Evolutionary conservation across 2,113 vertebrate genomes (phyloP), one percentile per base, ranked within the genome.

Genomic region (Scopus umbretta): DNA sequence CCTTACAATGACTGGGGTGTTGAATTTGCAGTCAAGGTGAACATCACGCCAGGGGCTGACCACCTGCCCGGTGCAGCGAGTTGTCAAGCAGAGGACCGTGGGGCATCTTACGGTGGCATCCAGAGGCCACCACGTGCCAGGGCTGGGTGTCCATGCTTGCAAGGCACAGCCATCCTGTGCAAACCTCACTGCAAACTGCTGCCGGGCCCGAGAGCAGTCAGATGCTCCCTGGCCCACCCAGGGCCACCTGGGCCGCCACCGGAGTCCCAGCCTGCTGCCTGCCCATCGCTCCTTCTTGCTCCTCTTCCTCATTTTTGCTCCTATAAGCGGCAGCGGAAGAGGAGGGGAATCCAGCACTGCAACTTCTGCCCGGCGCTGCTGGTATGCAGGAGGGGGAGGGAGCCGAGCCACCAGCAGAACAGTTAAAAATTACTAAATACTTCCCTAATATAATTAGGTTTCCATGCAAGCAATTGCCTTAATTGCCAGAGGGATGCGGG

Each of bases 371-470:
- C 20, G 7, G 73, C 0, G 49, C 95, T 88, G 55, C 66, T 91
- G 94, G 92, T 83, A 83, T 62, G 91, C 27, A 6, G 78, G 88
- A 92, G 65, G n/a, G 58, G 91, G 84, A 84, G 95, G 89, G 78
- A 75, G 83, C 66, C 0, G 2, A 80, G 74, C 78, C 74, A 83
- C 62, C 53, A 80, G 80, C 92, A 66, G 61, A 96, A 76, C 50
- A 82, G 92, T 92, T 96, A 94, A 94, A 97, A 96, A 92, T 95
- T 89, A 82, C 92, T 92, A 38, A 94, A 70, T 94, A 47, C 83
- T 96, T 92, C 88, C 89, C 89, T 85, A 58, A 87, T 90, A 76
- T 52, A 91, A 94, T 91, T 91, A 75, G n/a, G 32, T 95, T 94
- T 92, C 90, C 76, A 76, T 93, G 86, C 72, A 71, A 42, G 80